Evolutionary conservation across 2,113 vertebrate species (phyloP).

Genomic region (Neomonachus schauinslandi): DNA sequence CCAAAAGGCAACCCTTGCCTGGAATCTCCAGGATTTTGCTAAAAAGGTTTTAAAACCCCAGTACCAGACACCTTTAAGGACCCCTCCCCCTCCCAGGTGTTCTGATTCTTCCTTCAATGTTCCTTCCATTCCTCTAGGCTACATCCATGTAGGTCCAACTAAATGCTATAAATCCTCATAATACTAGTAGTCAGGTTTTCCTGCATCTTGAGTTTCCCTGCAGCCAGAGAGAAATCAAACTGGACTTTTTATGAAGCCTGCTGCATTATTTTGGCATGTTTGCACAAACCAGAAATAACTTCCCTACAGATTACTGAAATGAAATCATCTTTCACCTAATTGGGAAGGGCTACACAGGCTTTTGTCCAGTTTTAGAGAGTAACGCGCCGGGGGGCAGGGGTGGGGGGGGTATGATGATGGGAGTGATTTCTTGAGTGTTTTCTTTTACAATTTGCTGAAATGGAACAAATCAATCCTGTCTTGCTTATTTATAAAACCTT

Average conservation of each 20-base stretch:
- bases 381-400: background rate
- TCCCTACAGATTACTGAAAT: slow-evolving; percentile 51
- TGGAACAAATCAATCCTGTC: slow-evolving; percentile 76
- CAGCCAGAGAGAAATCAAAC: slow-evolving; percentile 68
- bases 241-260: background rate
- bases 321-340: slow-evolving; percentile 68
- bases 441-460: slow-evolving; percentile 74
- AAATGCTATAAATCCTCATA: background rate
- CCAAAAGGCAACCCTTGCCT: background rate
- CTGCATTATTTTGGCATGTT: slow-evolving; percentile 32
- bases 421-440: slow-evolving; percentile 69
- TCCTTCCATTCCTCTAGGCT: background rate
- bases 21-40: background rate
- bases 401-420: background rate
- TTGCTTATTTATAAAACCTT: slow-evolving; percentile 80
- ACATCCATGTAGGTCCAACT: background rate
- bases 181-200: background rate
- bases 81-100: background rate
- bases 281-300: slow-evolving; percentile 59
- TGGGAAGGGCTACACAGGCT: slow-evolving; percentile 26
- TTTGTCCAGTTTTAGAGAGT: slow-evolving; percentile 33
- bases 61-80: background rate
- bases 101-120: background rate
- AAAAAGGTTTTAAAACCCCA: background rate
- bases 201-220: slow-evolving; percentile 61